A percentile compares a stretch with the other conserved stretches of the same genome.
Evolutionary conservation across 2,888 invertebrate genomes (phyloP).

Genomic region (Caenorhabditis japonica): DNA sequence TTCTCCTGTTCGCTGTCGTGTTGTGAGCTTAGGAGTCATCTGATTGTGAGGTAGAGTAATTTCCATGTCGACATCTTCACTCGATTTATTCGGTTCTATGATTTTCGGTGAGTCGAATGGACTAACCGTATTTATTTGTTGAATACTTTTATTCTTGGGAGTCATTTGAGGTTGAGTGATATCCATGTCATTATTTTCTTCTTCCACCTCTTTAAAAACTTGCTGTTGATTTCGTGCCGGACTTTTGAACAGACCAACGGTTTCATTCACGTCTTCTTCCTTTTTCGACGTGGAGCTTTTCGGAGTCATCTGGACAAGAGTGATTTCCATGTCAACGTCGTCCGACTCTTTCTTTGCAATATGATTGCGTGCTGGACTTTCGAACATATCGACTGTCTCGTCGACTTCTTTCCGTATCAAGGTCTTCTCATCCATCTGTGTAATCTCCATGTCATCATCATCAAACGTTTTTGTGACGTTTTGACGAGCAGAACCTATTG

Average conservation of each 20-base stretch:
- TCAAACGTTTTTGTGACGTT: background rate
- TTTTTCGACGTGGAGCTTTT: background rate
- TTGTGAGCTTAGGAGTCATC: background rate
- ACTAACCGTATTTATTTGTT: too few relatives aligned
- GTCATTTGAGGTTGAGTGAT: too few relatives aligned
- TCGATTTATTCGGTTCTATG: too few relatives aligned
- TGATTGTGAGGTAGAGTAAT: too few relatives aligned
- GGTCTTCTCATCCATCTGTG: background rate
- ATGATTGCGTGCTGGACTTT: background rate
- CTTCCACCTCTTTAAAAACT: background rate
- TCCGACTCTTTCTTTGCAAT: background rate
- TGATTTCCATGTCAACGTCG: background rate
- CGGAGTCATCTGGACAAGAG: constrained; percentile 1
- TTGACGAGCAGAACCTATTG: background rate
- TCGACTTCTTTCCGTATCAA: background rate
- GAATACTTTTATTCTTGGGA: too few relatives aligned
- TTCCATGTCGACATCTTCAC: too few relatives aligned
- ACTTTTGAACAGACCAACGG: too few relatives aligned
- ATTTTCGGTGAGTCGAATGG: too few relatives aligned
- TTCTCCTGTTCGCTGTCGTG: background rate
- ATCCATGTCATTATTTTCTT: background rate
- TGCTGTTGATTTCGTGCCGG: background rate
- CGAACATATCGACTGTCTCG: background rate
- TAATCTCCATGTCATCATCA: constrained; percentile 17
- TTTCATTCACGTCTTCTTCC: constrained; percentile 1